Conservation (phyloP, 2,113 vertebrate species). For the Seriola quinqueradiata region DNA sequence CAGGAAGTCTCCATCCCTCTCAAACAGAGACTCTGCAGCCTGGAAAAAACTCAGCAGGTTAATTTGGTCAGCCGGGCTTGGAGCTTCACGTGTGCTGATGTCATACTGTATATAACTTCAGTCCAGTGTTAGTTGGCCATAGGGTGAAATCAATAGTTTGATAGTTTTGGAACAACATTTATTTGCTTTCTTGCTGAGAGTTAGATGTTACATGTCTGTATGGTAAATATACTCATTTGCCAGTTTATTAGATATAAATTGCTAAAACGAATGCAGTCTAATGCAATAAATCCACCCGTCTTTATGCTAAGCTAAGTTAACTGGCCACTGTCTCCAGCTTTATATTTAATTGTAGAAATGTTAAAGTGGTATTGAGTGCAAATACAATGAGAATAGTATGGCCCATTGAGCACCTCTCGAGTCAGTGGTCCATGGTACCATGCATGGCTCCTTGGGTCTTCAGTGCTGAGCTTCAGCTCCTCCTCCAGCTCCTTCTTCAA, state of each 20-base stretch:
- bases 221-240: too few relatives aligned
- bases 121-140: not conserved
- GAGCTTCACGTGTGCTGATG: not conserved
- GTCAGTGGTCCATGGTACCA: constrained; percentile 89
- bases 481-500: constrained; percentile 89
- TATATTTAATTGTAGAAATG: too few relatives aligned
- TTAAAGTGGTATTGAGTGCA: not conserved
- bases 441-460: constrained; percentile 86
- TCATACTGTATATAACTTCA: not conserved
- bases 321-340: too few relatives aligned
- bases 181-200: not conserved
- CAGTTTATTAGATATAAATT: not conserved
- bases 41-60: constrained; percentile 59
- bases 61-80: not conserved
- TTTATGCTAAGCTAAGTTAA: too few relatives aligned
- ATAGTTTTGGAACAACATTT: not conserved
- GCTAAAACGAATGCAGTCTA: not conserved
- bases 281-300: not conserved
- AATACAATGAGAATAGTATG: not conserved
- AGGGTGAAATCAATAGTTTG: not conserved
- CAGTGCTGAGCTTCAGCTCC: constrained; percentile 86
- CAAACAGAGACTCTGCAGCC: constrained; percentile 86
- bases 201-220: not conserved
- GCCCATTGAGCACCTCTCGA: constrained; percentile 82
- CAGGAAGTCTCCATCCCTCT: constrained; percentile 90